phyloP scores from a whole-genome alignment of 2,797 vertebrate genomes.

The Acipenser transmontanus region DNA sequence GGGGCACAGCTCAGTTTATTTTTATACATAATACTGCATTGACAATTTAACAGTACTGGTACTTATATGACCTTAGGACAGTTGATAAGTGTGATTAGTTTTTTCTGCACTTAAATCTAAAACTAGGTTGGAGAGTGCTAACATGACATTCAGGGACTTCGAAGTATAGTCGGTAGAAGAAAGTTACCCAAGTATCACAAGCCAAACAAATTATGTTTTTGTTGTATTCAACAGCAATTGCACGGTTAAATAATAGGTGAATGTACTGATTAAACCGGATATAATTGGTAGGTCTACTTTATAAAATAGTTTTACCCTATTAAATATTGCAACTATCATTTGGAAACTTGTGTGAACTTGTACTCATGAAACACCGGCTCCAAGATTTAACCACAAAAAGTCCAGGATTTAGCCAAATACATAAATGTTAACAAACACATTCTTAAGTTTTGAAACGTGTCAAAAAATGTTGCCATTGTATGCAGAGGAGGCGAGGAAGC shows the following conservation, averaged over 20 bases:
- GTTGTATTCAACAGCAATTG: too few relatives aligned
- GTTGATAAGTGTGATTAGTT: slow-evolving; percentile 38
- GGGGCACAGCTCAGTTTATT: slow-evolving; percentile 29
- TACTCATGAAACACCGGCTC: not conserved
- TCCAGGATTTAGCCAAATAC: too few relatives aligned
- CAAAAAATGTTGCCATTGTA: too few relatives aligned
- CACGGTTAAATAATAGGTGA: slow-evolving; percentile 8
- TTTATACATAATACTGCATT: not conserved
- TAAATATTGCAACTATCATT: slow-evolving; percentile 10
- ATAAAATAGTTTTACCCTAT: not conserved
- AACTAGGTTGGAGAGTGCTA: slow-evolving; percentile 51
- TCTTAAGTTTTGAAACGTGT: too few relatives aligned
- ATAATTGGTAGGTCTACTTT: slow-evolving; percentile 3
- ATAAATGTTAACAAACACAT: too few relatives aligned
- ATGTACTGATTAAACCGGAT: slow-evolving; percentile 14
- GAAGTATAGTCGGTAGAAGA: slow-evolving; percentile 33
- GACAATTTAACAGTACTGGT: slow-evolving; percentile 1
- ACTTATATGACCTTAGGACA: slow-evolving; percentile 6
- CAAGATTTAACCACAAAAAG: too few relatives aligned
- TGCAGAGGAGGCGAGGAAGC: too few relatives aligned
- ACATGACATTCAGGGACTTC: slow-evolving; percentile 7
- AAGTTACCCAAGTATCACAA: slow-evolving; percentile 1
- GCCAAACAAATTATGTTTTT: too few relatives aligned
- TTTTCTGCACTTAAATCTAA: slow-evolving; percentile 52
- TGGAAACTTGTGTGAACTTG: slow-evolving; percentile 1